phyloP scores from a whole-genome alignment of 1,140 invertebrate species.

The Adelges cooleyi region DNA sequence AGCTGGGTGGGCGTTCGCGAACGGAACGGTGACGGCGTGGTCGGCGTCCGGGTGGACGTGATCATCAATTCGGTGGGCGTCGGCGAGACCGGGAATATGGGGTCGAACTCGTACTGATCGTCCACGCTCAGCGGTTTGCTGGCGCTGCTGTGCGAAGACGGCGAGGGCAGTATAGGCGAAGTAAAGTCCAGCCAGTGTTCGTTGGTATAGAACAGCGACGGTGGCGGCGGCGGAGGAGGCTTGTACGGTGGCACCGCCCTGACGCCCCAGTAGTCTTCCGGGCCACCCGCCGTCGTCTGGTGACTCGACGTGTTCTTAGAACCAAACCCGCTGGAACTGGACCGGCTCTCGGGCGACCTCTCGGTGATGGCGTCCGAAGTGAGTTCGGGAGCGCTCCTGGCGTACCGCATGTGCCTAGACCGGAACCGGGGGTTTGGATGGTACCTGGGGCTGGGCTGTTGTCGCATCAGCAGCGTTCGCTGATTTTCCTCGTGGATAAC shows the following conservation, averaged over 20 bases:
- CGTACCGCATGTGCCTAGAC: slow-evolving; percentile 50
- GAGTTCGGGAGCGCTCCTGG: slow-evolving; percentile 52
- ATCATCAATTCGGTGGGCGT: slow-evolving; percentile 51
- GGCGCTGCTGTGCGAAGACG: slow-evolving; percentile 40
- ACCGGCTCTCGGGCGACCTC: slow-evolving; percentile 72
- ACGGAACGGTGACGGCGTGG: slow-evolving; percentile 20
- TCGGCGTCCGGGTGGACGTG: not conserved
- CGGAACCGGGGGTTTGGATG: slow-evolving; percentile 40
- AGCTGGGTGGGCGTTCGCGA: slow-evolving; percentile 36
- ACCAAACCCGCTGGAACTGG: slow-evolving; percentile 75
- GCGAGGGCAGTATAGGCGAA: slow-evolving; percentile 39
- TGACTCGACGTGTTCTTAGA: slow-evolving; percentile 63
- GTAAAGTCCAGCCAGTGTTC: slow-evolving; percentile 32
- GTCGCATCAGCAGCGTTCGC: slow-evolving; percentile 30
- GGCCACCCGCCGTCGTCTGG: slow-evolving; percentile 57
- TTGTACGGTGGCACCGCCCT: slow-evolving; percentile 48
- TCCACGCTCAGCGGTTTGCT: slow-evolving; percentile 64
- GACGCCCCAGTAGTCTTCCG: slow-evolving; percentile 46
- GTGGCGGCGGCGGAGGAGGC: slow-evolving; percentile 10
- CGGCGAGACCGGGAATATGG: slow-evolving; percentile 60
- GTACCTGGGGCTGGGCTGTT: slow-evolving; percentile 6
- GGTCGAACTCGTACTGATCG: slow-evolving; percentile 90
- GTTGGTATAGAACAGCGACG: slow-evolving; percentile 18
- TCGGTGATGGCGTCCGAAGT: slow-evolving; percentile 44
- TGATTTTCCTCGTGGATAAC: slow-evolving; percentile 58